Percentiles rank a stretch among this genome's conserved stretches.
These are phyloP conservation scores for Zygaena filipendulae DNA, from an alignment of 2,888 invertebrate species.

Conservation along the genomic window DNA sequence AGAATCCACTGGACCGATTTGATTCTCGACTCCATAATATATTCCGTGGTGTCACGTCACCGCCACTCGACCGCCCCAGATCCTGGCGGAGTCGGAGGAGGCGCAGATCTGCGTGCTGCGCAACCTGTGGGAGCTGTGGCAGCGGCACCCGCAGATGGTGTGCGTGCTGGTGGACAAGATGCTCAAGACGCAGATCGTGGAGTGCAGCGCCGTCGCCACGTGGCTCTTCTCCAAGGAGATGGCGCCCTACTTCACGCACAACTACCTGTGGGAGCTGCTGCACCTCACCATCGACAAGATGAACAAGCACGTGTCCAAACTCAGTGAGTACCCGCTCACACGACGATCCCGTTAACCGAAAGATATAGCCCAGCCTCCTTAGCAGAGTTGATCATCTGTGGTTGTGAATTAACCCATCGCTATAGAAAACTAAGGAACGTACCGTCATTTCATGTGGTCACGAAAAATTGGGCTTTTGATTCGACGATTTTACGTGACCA, in stretches of 20 bases:
- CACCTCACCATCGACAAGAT: conserved; percentile 96
- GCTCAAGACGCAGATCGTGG: conserved; percentile 96
- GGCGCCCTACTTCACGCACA: conserved; percentile 90
- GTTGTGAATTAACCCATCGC: no score
- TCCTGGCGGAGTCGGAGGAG: conserved; percentile 92
- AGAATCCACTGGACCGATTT: no score
- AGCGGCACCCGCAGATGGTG: conserved; percentile 96
- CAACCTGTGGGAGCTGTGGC: conserved; percentile 96
- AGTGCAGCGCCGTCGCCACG: conserved; percentile 96
- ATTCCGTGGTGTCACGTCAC: no score
- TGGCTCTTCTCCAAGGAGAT: conserved; percentile 98
- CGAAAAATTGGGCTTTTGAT: no score
- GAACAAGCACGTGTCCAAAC: conserved; percentile 92
- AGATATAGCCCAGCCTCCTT: background rate
- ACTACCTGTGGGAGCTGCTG: conserved; percentile 96
- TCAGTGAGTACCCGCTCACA: conserved; percentile 73
- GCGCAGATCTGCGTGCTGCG: conserved; percentile 94
- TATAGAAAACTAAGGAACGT: no score
- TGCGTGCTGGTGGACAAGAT: conserved; percentile 96
- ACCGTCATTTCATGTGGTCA: no score
- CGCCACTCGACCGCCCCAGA: no score
- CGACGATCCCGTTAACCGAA: no score
- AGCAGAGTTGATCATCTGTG: background rate
- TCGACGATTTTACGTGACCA: no score
- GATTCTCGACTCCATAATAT: no score